Percentiles rank a stretch among this genome's conserved stretches.
Conservation (phyloP, 1,140 invertebrate species). For the Drosophila tristis region DNA sequence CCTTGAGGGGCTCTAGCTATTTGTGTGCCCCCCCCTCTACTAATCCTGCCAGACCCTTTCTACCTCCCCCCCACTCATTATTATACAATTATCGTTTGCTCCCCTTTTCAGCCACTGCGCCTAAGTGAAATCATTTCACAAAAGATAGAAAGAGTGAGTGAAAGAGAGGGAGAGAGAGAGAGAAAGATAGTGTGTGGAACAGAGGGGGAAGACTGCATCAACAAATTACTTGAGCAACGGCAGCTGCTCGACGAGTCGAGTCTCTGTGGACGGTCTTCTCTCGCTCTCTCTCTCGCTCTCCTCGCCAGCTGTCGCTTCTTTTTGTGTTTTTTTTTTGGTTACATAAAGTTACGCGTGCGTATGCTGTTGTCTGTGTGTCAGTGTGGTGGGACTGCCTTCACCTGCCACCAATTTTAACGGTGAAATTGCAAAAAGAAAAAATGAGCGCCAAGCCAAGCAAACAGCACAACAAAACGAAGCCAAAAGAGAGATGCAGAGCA, state of each 20-base stretch:
- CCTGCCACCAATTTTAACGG: slow-evolving; percentile 72
- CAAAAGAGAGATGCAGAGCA: slow-evolving; percentile 14
- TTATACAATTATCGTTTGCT: slow-evolving; percentile 60
- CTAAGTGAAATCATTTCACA: slow-evolving; percentile 74
- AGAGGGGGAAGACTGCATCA: slow-evolving; percentile 22
- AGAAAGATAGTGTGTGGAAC: slow-evolving; percentile 1
- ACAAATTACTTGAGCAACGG: slow-evolving; percentile 26
- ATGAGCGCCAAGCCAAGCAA: slow-evolving; percentile 56
- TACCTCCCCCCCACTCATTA: slow-evolving; percentile 1
- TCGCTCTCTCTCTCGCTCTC: slow-evolving; percentile 14
- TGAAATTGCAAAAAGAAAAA: slow-evolving; percentile 73
- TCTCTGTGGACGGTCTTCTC: background rate
- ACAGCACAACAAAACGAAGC: slow-evolving; percentile 20
- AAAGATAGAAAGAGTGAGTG: slow-evolving; percentile 13
- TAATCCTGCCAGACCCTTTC: background rate
- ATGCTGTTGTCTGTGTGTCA: slow-evolving; percentile 12
- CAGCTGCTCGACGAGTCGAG: slow-evolving; percentile 42
- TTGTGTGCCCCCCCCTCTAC: background rate
- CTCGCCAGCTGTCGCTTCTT: background rate
- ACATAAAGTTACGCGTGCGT: slow-evolving; percentile 58
- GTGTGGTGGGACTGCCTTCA: slow-evolving; percentile 44
- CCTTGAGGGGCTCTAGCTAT: too few species aligned
- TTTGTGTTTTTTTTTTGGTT: slow-evolving; percentile 40
- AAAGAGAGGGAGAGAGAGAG: slow-evolving; percentile 29
- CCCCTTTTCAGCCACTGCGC: background rate